Evolutionary conservation across 2,888 invertebrate species (phyloP), one percentile per base, ranked within the genome.

Genomic region (Incurvaria masculella): DNA sequence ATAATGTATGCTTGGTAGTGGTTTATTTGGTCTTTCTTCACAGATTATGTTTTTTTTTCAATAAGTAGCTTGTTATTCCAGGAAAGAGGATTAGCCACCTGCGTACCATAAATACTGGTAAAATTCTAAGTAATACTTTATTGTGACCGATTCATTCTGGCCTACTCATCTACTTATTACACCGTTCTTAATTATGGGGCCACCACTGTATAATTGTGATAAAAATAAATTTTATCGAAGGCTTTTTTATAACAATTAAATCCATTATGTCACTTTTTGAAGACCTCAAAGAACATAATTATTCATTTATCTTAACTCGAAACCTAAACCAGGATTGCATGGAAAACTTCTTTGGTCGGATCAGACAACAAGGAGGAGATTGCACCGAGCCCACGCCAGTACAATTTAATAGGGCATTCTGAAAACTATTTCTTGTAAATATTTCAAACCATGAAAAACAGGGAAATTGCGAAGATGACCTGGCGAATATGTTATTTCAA

Each of bases 311-410:
- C 27, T 44, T 44, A 23, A 44, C 44, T 23, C 17, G 27, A 19
- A 44, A 44, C 14, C 44, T 44, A 18, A 44, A 44, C 20, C 44
- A 44, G 27, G 44, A 44, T 2, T 44, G 44, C 27, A 27, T 44
- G 14, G 44, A 44, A n/a, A 27, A 44, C 2, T 23, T 4, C 20
- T 44, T 44, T 18, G 27, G 5, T 19, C 44, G 27, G 27, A 44
- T 44, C 10, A 23, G 18, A 10, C 44, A 26, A n/a, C n/a, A n/a
- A n/a, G n/a, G n/a, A n/a, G n/a, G n/a, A n/a, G 27, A 18, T 18
- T 26, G 44, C 19, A 44, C 26, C 26, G 44, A 44, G 18, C 44
- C 44, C 10, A 44, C 44, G 17, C 26, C 44, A 4, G 18, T 44
- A 18, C 44, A 44, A 19, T 44, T 44, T 18, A 44, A 27, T 8